phyloP scores from a whole-genome alignment of 2,797 vertebrate species.

The Crenuchus spilurus region DNA sequence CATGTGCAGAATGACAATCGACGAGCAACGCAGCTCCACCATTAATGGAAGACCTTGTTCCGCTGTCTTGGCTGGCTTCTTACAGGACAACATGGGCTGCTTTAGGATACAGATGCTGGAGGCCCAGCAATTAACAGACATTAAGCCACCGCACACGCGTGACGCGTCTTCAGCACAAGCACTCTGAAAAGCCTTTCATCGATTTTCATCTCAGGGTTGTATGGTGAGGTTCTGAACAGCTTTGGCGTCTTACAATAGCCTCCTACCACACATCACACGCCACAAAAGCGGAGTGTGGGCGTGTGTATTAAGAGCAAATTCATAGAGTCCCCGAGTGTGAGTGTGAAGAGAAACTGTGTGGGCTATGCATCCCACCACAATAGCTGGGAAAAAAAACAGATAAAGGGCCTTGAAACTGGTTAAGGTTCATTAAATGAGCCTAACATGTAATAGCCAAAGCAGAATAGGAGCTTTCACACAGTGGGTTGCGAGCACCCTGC shows the following conservation, averaged over 20 bases:
- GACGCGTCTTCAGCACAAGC: slow-evolving; percentile 1
- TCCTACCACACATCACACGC: slow-evolving; percentile 49
- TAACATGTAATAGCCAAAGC: background rate
- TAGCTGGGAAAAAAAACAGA: background rate
- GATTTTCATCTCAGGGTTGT: slow-evolving; percentile 36
- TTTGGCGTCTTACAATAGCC: slow-evolving; percentile 56
- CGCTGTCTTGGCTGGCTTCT: background rate
- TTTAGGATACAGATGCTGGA: slow-evolving; percentile 6
- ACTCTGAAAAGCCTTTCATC: slow-evolving; percentile 18
- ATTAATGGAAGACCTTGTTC: background rate
- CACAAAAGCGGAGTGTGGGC: slow-evolving; percentile 44
- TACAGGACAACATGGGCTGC: background rate
- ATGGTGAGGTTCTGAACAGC: slow-evolving; percentile 37
- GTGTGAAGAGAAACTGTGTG: slow-evolving; percentile 38
- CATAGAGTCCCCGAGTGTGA: slow-evolving; percentile 44
- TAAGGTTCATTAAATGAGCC: slow-evolving; percentile 5
- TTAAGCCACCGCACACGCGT: slow-evolving; percentile 41
- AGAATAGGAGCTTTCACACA: slow-evolving; percentile 2
- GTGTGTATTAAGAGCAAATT: slow-evolving; percentile 53
- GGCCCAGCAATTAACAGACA: slow-evolving; percentile 45
- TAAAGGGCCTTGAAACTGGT: slow-evolving; percentile 25
- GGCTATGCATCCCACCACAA: slow-evolving; percentile 38
- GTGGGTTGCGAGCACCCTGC: background rate
- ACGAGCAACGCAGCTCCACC: background rate
- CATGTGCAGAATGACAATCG: slow-evolving; percentile 6